Evolutionary conservation across 2,113 vertebrate genomes (phyloP).

Genomic region (Periophthalmus modestus): DNA sequence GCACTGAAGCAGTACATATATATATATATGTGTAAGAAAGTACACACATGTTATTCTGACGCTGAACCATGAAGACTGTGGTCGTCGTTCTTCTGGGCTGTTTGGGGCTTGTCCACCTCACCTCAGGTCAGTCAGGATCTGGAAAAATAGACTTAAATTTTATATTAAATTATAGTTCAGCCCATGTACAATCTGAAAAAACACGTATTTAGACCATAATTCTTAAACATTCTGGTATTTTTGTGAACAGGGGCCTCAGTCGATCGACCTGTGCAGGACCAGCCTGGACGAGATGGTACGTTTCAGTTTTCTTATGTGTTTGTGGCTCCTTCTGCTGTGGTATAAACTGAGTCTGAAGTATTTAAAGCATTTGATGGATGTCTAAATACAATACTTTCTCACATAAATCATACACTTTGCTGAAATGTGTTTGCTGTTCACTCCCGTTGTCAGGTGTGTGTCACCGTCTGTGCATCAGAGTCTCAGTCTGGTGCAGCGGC

Average conservation of each 20-base stretch:
- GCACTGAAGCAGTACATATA: constrained; percentile 21
- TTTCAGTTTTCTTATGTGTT: neutral
- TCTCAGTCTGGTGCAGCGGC: too few relatives aligned
- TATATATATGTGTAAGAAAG: constrained; percentile 15
- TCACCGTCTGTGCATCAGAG: too few relatives aligned
- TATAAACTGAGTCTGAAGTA: neutral
- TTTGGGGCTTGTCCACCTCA: constrained; percentile 53
- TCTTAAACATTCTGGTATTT: neutral
- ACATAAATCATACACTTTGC: neutral
- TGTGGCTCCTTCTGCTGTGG: neutral
- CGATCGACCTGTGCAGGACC: constrained; percentile 36
- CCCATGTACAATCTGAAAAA: too few relatives aligned
- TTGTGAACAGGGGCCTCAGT: constrained; percentile 21
- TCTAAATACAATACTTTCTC: neutral
- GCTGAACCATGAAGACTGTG: constrained; percentile 73
- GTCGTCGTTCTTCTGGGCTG: constrained; percentile 56
- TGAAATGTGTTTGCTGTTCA: too few relatives aligned
- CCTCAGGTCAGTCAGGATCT: constrained; percentile 50
- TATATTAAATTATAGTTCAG: too few relatives aligned
- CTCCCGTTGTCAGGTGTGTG: too few relatives aligned
- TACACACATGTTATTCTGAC: constrained; percentile 18
- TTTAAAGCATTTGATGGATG: neutral
- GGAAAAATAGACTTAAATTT: neutral
- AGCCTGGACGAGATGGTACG: constrained; percentile 53
- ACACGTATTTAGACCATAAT: too few relatives aligned